Evolutionary conservation across 2,113 vertebrate genomes (phyloP).

Genomic region (Pluvialis apricaria): DNA sequence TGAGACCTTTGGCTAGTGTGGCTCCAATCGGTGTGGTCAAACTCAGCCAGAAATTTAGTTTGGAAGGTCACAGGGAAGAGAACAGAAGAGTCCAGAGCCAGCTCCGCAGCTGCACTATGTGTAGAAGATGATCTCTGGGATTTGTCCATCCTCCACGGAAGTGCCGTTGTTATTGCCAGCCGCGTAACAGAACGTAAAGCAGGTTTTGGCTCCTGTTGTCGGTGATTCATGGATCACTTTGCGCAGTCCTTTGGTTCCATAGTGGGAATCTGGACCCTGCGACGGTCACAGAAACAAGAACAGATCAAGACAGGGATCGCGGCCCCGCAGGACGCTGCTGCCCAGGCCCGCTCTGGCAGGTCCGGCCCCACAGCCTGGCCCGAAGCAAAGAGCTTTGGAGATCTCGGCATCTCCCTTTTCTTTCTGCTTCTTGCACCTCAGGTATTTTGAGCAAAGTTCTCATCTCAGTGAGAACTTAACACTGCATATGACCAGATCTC

Average conservation of each 20-base stretch:
- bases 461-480: neutral
- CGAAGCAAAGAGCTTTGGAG: accelerated
- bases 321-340: neutral
- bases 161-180: slow-evolving; percentile 98
- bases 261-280: slow-evolving; percentile 95
- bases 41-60: slow-evolving; percentile 32
- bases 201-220: slow-evolving; percentile 91
- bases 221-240: slow-evolving; percentile 95
- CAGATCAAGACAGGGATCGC: accelerated
- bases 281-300: neutral
- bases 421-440: neutral
- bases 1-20: slow-evolving; percentile 52
- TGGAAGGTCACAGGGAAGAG: neutral
- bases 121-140: slow-evolving; percentile 98
- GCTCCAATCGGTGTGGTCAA: slow-evolving; percentile 22
- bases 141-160: slow-evolving; percentile 96
- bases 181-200: slow-evolving; percentile 97
- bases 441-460: neutral
- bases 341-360: neutral
- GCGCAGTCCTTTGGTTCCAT: slow-evolving; percentile 95
- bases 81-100: neutral
- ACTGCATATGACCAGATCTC: neutral
- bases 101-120: slow-evolving; percentile 78
- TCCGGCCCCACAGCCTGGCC: neutral
- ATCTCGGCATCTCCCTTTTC: neutral